These are phyloP conservation scores for Epinotia bilunana DNA, from an alignment of 2,888 invertebrate genomes.

Conservation along the genomic window DNA sequence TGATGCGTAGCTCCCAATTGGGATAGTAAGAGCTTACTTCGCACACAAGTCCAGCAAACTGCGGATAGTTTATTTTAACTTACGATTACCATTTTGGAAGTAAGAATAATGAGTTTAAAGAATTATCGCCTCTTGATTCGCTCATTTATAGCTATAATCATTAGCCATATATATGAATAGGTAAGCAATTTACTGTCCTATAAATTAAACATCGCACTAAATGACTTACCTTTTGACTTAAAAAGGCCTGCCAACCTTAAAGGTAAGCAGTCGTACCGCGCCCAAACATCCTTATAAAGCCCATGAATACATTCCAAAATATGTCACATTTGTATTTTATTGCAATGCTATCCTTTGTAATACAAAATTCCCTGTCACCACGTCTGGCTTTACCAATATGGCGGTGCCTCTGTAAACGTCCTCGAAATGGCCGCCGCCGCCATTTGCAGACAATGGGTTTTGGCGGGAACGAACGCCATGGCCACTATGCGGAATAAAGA, in stretches of 20 bases:
- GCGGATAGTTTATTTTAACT: neutral
- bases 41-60: constrained; percentile 6
- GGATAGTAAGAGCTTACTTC: neutral
- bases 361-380: constrained; percentile 64
- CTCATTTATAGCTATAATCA: neutral
- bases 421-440: constrained; percentile 63
- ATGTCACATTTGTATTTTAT: constrained; percentile 50
- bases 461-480: constrained; percentile 67
- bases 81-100: neutral
- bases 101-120: neutral
- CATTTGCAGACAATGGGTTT: constrained; percentile 79
- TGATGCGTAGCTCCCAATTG: constrained; percentile 3
- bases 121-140: neutral
- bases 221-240: neutral
- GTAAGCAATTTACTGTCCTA: neutral
- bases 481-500: constrained; percentile 59
- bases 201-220: constrained; percentile 1
- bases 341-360: constrained; percentile 58
- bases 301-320: constrained; percentile 41
- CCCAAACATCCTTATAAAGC: constrained; percentile 22
- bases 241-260: constrained; percentile 13
- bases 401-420: constrained; percentile 60
- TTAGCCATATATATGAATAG: constrained; percentile 6
- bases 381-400: constrained; percentile 66
- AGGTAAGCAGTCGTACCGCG: constrained; percentile 5